Percentiles rank a stretch among this genome's conserved stretches.
Evolutionary conservation across 2,888 invertebrate genomes (phyloP).

Genomic region (Limnephilus marmoratus): DNA sequence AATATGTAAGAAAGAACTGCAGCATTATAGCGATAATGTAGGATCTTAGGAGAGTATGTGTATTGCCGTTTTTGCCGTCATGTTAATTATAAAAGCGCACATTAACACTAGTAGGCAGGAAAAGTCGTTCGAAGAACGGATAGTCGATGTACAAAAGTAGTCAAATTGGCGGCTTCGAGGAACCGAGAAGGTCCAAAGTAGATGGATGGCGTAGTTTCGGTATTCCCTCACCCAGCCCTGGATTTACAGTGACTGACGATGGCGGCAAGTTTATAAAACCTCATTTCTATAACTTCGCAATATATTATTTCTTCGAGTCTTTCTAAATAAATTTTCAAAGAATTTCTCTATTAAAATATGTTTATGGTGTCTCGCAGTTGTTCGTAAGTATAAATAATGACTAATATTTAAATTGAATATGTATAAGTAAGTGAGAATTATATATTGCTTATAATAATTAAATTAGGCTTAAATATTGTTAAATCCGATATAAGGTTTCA

Average conservation of each 20-base stretch:
- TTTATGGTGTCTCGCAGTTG: background rate
- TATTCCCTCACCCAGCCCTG: background rate
- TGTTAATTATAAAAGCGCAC: too few relatives aligned
- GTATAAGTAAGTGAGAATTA: background rate
- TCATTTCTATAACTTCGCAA: background rate
- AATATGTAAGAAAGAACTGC: too few relatives aligned
- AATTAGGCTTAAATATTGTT: background rate
- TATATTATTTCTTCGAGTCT: background rate
- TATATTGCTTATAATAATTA: background rate
- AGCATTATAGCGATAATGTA: too few relatives aligned
- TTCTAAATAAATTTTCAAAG: background rate
- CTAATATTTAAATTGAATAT: background rate
- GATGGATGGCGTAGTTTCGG: background rate
- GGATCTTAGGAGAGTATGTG: too few relatives aligned
- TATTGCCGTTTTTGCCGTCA: too few relatives aligned
- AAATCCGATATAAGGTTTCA: too few relatives aligned
- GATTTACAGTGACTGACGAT: background rate
- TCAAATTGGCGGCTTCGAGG: background rate
- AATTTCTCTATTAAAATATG: background rate
- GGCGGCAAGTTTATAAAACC: background rate
- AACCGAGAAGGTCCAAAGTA: background rate
- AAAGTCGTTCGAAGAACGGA: background rate
- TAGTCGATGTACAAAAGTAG: background rate
- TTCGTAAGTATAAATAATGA: background rate
- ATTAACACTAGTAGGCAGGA: background rate